Percentiles rank a stretch among this genome's conserved stretches.
phyloP scores from a whole-genome alignment of 2,797 vertebrate species.

The Enteromius unitaeniatus region DNA sequence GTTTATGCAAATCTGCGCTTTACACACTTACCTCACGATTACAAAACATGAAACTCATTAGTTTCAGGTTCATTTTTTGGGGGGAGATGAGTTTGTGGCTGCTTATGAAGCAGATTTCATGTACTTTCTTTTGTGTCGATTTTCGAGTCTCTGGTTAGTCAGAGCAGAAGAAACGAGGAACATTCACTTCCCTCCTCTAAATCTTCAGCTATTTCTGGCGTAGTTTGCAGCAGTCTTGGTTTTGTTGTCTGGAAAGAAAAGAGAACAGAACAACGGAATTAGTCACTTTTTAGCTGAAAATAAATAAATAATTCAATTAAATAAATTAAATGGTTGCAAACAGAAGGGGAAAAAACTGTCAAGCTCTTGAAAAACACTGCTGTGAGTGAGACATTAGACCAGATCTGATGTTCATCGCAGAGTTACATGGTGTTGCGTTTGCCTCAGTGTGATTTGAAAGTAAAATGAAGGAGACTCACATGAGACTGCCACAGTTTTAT shows the following conservation, averaged over 20 bases:
- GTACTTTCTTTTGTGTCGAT: slow-evolving; percentile 4
- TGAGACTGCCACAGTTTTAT: background rate
- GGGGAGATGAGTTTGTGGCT: slow-evolving; percentile 5
- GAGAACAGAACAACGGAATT: background rate
- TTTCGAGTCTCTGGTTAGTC: background rate
- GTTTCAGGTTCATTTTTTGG: slow-evolving; percentile 28
- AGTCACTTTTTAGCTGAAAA: background rate
- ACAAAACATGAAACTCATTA: slow-evolving; percentile 25
- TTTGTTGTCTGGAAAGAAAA: background rate
- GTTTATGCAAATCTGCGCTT: slow-evolving; percentile 3
- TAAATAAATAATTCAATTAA: no score
- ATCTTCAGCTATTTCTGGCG: slow-evolving; percentile 27
- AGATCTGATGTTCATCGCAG: background rate
- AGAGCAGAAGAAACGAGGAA: slow-evolving; percentile 15
- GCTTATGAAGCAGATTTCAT: slow-evolving; percentile 26
- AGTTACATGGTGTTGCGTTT: slow-evolving; percentile 1
- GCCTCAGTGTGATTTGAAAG: slow-evolving; percentile 47
- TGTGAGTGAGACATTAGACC: background rate
- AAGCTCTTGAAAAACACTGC: background rate
- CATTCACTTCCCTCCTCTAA: slow-evolving; percentile 23
- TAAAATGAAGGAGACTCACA: slow-evolving; percentile 28
- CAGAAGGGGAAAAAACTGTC: background rate
- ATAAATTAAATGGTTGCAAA: background rate
- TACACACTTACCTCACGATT: slow-evolving; percentile 13
- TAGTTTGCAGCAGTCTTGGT: background rate